A percentile compares a stretch with the other conserved stretches of the same genome.
Evolutionary conservation across 2,888 invertebrate genomes (phyloP).

Genomic region (Meloe dianella): DNA sequence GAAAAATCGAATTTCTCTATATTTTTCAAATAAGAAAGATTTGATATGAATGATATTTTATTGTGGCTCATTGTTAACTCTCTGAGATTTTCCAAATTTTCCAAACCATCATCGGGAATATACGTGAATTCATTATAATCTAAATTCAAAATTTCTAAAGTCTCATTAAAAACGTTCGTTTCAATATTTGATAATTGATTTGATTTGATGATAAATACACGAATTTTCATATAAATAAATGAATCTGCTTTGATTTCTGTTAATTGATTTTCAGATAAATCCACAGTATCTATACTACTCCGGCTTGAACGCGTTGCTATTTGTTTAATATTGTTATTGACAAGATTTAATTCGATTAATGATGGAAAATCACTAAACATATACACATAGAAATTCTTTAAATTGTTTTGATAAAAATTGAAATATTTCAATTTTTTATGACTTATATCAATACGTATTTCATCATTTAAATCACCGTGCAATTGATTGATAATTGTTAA

Average conservation of each 20-base stretch:
- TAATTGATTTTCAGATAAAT: slow-evolving; percentile 16
- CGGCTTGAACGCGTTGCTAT: background rate
- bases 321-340: slow-evolving; percentile 8
- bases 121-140: slow-evolving; percentile 17
- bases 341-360: slow-evolving; percentile 3
- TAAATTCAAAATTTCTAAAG: slow-evolving; percentile 16
- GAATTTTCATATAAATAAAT: slow-evolving; percentile 8
- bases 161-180: slow-evolving; percentile 9
- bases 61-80: slow-evolving; percentile 22
- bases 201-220: slow-evolving; percentile 10
- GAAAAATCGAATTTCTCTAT: slow-evolving; percentile 19
- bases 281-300: background rate
- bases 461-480: background rate
- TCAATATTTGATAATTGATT: slow-evolving; percentile 16
- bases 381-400: background rate
- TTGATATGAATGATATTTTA: slow-evolving; percentile 12
- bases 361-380: background rate
- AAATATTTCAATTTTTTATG: slow-evolving; percentile 6
- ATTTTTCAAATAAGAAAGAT: slow-evolving; percentile 5
- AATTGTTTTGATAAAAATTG: slow-evolving; percentile 15
- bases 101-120: slow-evolving; percentile 10
- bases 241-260: slow-evolving; percentile 11
- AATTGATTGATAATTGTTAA: slow-evolving; percentile 11
- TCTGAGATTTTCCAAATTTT: background rate
- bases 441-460: background rate